Evolutionary conservation across 2,797 vertebrate species (phyloP).

Genomic region (Gymnothorax reevesii): DNA sequence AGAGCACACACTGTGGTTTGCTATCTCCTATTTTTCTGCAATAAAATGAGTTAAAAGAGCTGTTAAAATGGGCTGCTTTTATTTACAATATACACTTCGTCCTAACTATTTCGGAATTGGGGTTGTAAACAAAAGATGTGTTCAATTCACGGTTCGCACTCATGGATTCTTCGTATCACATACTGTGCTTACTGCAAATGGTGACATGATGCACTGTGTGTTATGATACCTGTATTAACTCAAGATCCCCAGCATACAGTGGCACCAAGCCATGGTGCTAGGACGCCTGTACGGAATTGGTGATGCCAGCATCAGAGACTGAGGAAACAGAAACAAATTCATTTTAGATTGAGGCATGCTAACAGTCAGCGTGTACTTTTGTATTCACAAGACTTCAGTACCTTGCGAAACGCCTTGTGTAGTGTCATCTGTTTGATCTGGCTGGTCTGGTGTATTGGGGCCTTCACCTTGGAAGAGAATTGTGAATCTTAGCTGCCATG

Average conservation of each 20-base stretch:
- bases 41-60: neutral
- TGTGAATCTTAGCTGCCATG: neutral
- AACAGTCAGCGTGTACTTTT: slow-evolving; percentile 5
- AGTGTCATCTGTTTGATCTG: slow-evolving; percentile 48
- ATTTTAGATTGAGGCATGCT: neutral
- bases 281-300: slow-evolving; percentile 42
- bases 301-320: slow-evolving; percentile 38
- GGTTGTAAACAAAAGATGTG: slow-evolving; percentile 3
- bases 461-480: slow-evolving; percentile 40
- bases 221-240: slow-evolving; percentile 48
- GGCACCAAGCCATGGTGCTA: slow-evolving; percentile 39
- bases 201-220: too few relatives aligned
- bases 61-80: neutral
- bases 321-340: slow-evolving; percentile 1
- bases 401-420: slow-evolving; percentile 40
- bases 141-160: neutral
- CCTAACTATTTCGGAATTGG: too few relatives aligned
- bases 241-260: slow-evolving; percentile 27
- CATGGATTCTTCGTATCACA: neutral
- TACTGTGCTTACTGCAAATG: neutral
- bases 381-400: slow-evolving; percentile 27
- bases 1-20: neutral
- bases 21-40: neutral
- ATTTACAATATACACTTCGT: too few relatives aligned
- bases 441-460: slow-evolving; percentile 32